These are phyloP conservation scores for Chromoteleia sp. DNA, from an alignment of 2,888 invertebrate species.

Conservation along the genomic window DNA sequence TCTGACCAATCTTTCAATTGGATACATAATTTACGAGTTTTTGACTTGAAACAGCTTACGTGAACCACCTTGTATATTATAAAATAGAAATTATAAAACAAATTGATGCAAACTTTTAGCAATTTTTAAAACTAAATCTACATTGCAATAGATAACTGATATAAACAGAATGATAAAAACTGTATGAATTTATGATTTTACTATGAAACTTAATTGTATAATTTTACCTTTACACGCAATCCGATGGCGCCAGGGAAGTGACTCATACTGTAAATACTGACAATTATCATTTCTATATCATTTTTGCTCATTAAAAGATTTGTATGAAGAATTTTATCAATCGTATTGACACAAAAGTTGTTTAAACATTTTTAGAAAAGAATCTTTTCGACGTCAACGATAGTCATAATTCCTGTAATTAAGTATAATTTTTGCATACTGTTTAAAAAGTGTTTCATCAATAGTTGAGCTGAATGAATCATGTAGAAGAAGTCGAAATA, in stretches of 20 bases:
- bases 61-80: no score
- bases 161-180: conserved; percentile 8
- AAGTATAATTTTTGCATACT: no score
- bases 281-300: conserved; percentile 56
- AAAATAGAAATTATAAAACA: no score
- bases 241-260: conserved; percentile 59
- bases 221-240: conserved; percentile 52
- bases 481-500: no score
- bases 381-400: conserved; percentile 15
- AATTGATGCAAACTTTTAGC: not conserved
- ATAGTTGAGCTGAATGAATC: no score
- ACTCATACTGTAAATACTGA: conserved; percentile 51
- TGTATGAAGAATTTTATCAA: conserved; percentile 63
- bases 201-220: conserved; percentile 45
- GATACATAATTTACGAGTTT: no score
- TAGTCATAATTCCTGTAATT: no score
- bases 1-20: no score
- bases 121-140: no score
- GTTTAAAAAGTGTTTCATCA: no score
- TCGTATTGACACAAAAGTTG: conserved; percentile 35
- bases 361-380: conserved; percentile 46
- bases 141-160: conserved; percentile 8
- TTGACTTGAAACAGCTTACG: no score
- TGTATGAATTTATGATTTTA: conserved; percentile 14
- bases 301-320: conserved; percentile 50